Conservation (phyloP, 2,888 invertebrate genomes). For the Trisateles emortualis region DNA sequence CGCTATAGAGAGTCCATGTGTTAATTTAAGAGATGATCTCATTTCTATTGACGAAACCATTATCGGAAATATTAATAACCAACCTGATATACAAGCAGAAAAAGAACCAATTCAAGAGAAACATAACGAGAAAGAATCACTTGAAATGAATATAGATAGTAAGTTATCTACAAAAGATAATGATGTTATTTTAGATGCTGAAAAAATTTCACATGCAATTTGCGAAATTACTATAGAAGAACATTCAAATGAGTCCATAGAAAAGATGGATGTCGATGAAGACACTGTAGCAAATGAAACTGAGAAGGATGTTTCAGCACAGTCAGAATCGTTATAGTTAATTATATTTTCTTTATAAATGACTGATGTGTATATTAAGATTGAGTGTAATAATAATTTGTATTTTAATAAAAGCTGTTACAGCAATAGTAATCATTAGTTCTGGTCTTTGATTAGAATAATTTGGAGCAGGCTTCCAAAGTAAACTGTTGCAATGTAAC, state of each 20-base stretch:
- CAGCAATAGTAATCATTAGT: background rate
- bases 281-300: slow-evolving; percentile 7
- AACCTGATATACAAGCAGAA: slow-evolving; percentile 19
- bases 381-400: background rate
- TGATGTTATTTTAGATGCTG: background rate
- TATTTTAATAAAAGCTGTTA: background rate
- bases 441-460: background rate
- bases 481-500: background rate
- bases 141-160: slow-evolving; percentile 10
- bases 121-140: slow-evolving; percentile 1
- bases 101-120: background rate
- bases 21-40: slow-evolving; percentile 60
- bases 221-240: background rate
- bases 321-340: slow-evolving; percentile 10
- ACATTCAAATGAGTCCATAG: slow-evolving; percentile 9
- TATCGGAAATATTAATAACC: slow-evolving; percentile 33
- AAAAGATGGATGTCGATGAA: slow-evolving; percentile 35
- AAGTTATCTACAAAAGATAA: background rate
- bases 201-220: background rate
- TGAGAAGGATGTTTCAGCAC: slow-evolving; percentile 8
- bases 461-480: background rate
- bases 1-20: slow-evolving; percentile 23
- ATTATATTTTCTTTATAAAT: slow-evolving; percentile 5
- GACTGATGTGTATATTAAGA: slow-evolving; percentile 21
- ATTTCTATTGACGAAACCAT: slow-evolving; percentile 59